Base-by-base conservation (phyloP, 2,888 invertebrate species). In the Smittia aterrima region DNA sequence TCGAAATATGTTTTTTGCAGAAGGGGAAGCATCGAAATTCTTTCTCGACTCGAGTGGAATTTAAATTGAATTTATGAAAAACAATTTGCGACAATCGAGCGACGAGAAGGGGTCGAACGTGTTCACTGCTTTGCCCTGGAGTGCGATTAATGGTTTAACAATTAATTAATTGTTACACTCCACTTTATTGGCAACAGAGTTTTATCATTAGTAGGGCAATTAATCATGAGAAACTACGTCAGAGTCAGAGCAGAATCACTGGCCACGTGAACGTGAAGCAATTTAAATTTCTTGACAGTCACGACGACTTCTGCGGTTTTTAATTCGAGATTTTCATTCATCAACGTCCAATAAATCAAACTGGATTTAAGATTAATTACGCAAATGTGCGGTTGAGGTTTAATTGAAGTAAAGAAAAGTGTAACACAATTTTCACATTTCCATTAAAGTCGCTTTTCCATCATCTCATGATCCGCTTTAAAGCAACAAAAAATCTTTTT, bases 381-480 rank as follows among this genome's bases (percentile, higher is more conserved):
- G 27, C 64, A 25, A 64, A 27, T 25, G 64, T 64, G 64, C 13
- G 64, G 64, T 27, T 64, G n/a, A 58, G 18, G 2, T 64, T 11
- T 64, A 64, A 64, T 64, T 64, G 25, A 64, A 58, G 7, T 58
- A 22, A 58, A 20, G 24, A 18, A 58, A 64, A 27, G n/a, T 27
- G 4, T 27, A 9, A 64, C 4, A 4, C 64, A n/a, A 24, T 3
- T 11, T 27, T 16, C 27, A 64, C 25, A 64, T 58, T 58, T 64
- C 64, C 64, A 64, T 64, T 64, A 64, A 64, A 64, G 64, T 4
- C 3, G 13, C 27, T 64, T 27, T 27, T 7, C 13, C 58, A 58
- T 18, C 58, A 18, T 64, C 64, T n/a, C 22, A 22, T 64, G 64
- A 64, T 64, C 64, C 64, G 64, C 64, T 64, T 64, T 64, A 64